phyloP scores from a whole-genome alignment of 1,140 invertebrate species.

The Tigriopus japonicus region DNA sequence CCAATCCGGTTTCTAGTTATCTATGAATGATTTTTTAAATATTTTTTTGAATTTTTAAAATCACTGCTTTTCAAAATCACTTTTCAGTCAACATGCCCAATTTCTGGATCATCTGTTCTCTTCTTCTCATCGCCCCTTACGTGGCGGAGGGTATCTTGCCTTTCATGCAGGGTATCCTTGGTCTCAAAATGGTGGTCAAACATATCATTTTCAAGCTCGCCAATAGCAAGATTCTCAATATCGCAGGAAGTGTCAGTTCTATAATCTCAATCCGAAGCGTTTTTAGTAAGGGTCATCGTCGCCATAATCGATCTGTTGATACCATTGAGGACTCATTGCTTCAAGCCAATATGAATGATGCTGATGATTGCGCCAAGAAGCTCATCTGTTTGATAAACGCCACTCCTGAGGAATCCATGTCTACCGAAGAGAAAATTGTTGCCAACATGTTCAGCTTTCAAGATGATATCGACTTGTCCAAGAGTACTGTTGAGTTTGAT shows the following conservation, averaged over 20 bases:
- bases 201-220: no score
- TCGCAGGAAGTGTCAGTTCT: no score
- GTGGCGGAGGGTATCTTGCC: no score
- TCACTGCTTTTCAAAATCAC: no score
- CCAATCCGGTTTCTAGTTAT: no score
- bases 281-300: not conserved
- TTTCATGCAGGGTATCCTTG: not conserved
- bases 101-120: no score
- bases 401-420: not conserved
- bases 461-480: not conserved
- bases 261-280: no score
- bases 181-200: not conserved
- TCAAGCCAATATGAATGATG: not conserved
- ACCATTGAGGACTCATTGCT: not conserved
- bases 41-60: no score
- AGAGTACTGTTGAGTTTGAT: constrained; percentile 1
- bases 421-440: not conserved
- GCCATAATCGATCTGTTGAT: not conserved
- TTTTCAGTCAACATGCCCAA: no score
- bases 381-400: not conserved
- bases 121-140: no score
- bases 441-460: not conserved
- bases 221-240: no score
- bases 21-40: no score
- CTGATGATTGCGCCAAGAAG: constrained; percentile 1